Conservation (phyloP, 2,113 vertebrate species). For the Sebastes schlegelii region DNA sequence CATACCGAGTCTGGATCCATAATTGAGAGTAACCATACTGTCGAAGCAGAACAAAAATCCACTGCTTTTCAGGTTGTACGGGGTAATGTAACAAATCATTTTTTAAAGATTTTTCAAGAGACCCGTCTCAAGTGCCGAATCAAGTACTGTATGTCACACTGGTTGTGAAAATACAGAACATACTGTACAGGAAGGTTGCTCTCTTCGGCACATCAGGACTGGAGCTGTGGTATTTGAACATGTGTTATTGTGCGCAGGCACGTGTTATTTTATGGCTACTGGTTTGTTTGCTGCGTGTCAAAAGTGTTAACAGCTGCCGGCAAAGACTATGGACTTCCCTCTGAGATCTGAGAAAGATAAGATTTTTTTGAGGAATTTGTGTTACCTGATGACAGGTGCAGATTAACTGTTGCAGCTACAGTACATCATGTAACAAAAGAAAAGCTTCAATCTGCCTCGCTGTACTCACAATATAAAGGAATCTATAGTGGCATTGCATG, state of each 20-base stretch:
- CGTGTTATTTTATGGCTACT: not conserved
- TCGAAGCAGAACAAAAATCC: too few species aligned
- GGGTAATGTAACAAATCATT: too few species aligned
- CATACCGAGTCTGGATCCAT: too few species aligned
- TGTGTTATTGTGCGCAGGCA: not conserved
- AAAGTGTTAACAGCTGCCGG: not conserved
- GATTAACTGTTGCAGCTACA: not conserved
- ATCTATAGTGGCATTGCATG: not conserved
- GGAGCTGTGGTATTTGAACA: not conserved
- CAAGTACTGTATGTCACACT: too few species aligned
- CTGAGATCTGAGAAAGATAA: not conserved
- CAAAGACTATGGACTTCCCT: not conserved
- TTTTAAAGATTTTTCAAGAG: too few species aligned
- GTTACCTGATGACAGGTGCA: not conserved
- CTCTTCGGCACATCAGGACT: not conserved
- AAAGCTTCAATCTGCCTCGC: not conserved
- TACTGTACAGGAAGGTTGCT: too few species aligned
- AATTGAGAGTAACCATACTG: too few species aligned
- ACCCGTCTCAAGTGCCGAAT: too few species aligned
- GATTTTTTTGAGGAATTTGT: not conserved
- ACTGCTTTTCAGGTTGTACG: not conserved
- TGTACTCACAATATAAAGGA: not conserved
- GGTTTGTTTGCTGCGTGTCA: not conserved
- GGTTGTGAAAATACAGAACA: too few species aligned
- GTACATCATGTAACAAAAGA: not conserved